Conservation (phyloP, 2,113 vertebrate species). For the Heterotis niloticus region DNA sequence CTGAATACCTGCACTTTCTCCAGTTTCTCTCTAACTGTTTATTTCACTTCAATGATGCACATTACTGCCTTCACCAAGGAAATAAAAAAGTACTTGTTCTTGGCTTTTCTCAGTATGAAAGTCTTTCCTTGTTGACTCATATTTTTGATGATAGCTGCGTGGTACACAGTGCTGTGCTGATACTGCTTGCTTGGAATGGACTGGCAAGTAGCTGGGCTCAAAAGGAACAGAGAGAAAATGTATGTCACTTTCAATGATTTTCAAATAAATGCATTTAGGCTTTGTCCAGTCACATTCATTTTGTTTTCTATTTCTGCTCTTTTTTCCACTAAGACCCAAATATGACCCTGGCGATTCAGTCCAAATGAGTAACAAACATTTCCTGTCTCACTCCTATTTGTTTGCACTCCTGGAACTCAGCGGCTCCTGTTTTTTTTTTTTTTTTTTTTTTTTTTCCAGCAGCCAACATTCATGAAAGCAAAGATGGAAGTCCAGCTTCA, state of each 20-base stretch:
- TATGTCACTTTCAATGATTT: not conserved
- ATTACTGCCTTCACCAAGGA: not conserved
- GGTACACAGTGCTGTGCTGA: not conserved
- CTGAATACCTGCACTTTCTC: not conserved
- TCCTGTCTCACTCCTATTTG: no score
- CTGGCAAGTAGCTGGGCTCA: not conserved
- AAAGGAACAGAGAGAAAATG: not conserved
- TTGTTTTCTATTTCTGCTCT: not conserved
- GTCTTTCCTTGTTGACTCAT: no score
- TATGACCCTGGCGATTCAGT: not conserved
- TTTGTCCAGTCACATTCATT: not conserved
- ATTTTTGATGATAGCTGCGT: not conserved
- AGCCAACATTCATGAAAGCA: no score
- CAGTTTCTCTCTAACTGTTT: not conserved
- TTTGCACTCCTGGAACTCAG: no score
- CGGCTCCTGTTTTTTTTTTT: no score
- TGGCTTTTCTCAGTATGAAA: not conserved
- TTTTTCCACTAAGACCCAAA: not conserved
- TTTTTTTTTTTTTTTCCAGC: no score
- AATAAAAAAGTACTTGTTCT: not conserved
- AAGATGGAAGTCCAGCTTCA: no score
- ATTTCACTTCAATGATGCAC: not conserved
- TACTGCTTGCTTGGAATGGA: not conserved
- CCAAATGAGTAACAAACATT: not conserved
- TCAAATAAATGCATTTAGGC: not conserved